Percentiles rank a stretch among this genome's conserved stretches.
phyloP scores from a whole-genome alignment of 2,113 vertebrate species.

The Tylochromis polylepis region DNA sequence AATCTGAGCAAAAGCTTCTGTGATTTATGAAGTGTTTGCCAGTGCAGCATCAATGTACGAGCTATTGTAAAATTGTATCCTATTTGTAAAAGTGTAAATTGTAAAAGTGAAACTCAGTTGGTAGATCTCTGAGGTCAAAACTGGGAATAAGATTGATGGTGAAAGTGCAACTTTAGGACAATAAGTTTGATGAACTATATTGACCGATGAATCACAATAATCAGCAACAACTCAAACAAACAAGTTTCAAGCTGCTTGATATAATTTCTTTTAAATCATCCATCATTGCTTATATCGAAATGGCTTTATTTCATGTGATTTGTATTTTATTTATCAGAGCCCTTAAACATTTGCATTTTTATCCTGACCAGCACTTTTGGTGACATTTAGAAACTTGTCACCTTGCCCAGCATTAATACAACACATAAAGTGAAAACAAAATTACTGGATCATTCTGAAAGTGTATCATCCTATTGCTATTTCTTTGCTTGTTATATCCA shows the following conservation, averaged over 20 bases:
- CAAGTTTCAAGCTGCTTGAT: not conserved
- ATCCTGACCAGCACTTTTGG: not conserved
- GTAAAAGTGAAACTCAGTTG: not conserved
- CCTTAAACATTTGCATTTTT: not conserved
- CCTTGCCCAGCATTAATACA: not conserved
- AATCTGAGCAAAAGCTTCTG: not conserved
- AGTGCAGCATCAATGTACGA: not conserved
- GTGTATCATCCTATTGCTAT: not conserved
- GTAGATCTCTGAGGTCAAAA: not conserved
- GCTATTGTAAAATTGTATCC: too few species aligned
- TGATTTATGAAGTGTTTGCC: not conserved
- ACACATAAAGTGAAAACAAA: not conserved
- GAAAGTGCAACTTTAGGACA: not conserved
- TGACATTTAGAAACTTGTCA: slow-evolving; percentile 9
- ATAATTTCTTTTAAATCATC: not conserved
- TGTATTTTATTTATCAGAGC: not conserved
- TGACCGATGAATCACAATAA: not conserved
- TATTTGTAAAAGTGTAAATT: too few species aligned
- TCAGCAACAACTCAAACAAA: not conserved
- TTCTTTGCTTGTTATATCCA: not conserved
- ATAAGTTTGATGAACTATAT: not conserved
- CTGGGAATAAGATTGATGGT: not conserved
- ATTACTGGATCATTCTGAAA: not conserved
- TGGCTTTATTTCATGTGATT: not conserved
- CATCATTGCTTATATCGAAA: not conserved